Evolutionary conservation across 2,797 vertebrate genomes (phyloP).

Genomic region (Remorina albescens): DNA sequence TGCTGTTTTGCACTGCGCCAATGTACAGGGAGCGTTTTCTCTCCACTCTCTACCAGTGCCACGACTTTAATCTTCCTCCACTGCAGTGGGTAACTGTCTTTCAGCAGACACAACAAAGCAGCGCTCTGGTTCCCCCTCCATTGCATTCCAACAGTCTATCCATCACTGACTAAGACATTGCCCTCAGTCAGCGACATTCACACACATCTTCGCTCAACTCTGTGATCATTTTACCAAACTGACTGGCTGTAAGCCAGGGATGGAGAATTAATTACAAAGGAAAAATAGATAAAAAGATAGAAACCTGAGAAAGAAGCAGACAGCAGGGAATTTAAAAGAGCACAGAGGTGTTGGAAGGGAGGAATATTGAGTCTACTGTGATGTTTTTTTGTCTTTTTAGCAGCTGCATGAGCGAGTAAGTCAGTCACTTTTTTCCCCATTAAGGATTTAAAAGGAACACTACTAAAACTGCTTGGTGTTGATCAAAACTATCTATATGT

Average conservation of each 20-base stretch:
- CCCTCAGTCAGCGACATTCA: slow-evolving; percentile 74
- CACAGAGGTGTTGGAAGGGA: slow-evolving; percentile 7
- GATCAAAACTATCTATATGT: background rate
- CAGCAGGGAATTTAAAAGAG: slow-evolving; percentile 37
- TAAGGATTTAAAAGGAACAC: background rate
- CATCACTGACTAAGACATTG: slow-evolving; percentile 66
- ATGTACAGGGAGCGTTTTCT: slow-evolving; percentile 28
- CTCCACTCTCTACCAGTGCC: slow-evolving; percentile 23
- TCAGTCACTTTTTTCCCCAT: slow-evolving; percentile 8
- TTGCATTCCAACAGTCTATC: slow-evolving; percentile 65
- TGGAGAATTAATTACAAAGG: slow-evolving; percentile 67
- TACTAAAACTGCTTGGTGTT: background rate
- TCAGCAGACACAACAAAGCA: slow-evolving; percentile 61
- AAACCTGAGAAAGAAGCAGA: slow-evolving; percentile 68
- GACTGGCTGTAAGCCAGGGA: slow-evolving; percentile 66
- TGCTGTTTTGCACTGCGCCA: slow-evolving; percentile 9
- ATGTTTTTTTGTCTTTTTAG: slow-evolving; percentile 36
- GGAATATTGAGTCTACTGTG: slow-evolving; percentile 15
- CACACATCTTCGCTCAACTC: slow-evolving; percentile 63
- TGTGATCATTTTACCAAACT: slow-evolving; percentile 78
- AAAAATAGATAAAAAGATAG: slow-evolving; percentile 64
- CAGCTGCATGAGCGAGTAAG: slow-evolving; percentile 4
- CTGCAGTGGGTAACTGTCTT: slow-evolving; percentile 56
- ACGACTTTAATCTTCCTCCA: slow-evolving; percentile 37
- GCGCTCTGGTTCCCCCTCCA: slow-evolving; percentile 39